Evolutionary conservation across 2,888 invertebrate species (phyloP).

Genomic region (Archips xylosteana): DNA sequence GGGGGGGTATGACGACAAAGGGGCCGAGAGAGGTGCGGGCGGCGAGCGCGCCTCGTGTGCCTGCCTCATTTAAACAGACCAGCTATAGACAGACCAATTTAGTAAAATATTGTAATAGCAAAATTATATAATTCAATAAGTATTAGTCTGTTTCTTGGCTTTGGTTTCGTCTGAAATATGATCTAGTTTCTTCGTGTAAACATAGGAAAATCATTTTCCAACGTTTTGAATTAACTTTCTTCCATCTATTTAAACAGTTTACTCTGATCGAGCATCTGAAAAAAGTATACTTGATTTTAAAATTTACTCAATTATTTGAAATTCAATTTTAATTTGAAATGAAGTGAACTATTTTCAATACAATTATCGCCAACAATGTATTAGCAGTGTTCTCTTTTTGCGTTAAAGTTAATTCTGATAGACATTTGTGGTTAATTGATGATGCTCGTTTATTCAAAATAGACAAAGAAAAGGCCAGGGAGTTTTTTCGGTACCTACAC

Average conservation of each 20-base stretch:
- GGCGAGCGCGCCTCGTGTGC: too few relatives aligned
- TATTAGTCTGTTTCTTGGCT: too few relatives aligned
- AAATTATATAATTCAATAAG: neutral
- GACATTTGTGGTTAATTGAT: neutral
- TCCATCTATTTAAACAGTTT: neutral
- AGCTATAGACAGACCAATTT: neutral
- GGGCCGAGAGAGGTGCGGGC: too few relatives aligned
- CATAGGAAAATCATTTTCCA: neutral
- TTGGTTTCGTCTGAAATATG: neutral
- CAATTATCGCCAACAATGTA: neutral
- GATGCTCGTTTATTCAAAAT: neutral
- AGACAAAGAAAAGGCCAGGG: neutral
- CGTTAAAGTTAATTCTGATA: conserved; percentile 20
- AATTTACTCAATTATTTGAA: neutral
- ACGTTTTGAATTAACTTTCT: neutral
- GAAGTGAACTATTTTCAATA: conserved; percentile 5
- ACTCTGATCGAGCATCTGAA: neutral
- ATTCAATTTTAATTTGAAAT: conserved; percentile 9
- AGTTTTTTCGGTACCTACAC: neutral
- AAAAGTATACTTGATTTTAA: conserved; percentile 10
- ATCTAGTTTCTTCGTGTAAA: neutral
- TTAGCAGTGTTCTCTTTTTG: conserved; percentile 27
- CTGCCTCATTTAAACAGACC: too few relatives aligned
- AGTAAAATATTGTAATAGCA: neutral
- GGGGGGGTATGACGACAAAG: too few relatives aligned